Conservation (phyloP, 1,140 invertebrate genomes). For the Centruroides vittatus region DNA sequence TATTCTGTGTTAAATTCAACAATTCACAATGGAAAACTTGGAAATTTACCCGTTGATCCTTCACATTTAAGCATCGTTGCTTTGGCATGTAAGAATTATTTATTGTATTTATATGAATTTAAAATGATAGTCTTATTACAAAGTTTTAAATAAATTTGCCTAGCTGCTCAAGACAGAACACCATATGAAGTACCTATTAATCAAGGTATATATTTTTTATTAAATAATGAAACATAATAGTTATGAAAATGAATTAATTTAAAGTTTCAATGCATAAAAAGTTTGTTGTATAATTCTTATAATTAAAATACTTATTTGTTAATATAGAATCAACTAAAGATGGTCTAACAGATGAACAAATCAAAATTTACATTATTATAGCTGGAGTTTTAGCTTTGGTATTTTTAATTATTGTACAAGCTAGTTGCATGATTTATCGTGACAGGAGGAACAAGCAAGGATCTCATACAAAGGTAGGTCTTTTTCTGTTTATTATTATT, state of each 20-base stretch:
- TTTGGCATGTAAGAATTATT: too few relatives aligned
- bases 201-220: background rate
- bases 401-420: conserved; percentile 63
- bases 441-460: conserved; percentile 4
- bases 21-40: conserved; percentile 51
- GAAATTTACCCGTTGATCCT: conserved; percentile 55
- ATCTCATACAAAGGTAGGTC: background rate
- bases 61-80: conserved; percentile 18
- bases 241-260: background rate
- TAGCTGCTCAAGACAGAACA: too few relatives aligned
- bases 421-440: conserved; percentile 58
- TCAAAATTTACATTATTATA: conserved; percentile 64
- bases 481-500: background rate
- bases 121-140: too few relatives aligned
- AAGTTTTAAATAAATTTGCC: too few relatives aligned
- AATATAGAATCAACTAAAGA: background rate
- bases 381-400: conserved; percentile 63
- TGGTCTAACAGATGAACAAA: conserved; percentile 32
- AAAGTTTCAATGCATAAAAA: too few relatives aligned
- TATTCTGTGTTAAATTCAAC: conserved; percentile 42
- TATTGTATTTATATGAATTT: too few relatives aligned
- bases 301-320: background rate
- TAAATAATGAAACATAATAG: background rate
- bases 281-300: too few relatives aligned
- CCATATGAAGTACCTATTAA: background rate